These are phyloP conservation scores for Arctia plantaginis DNA, from an alignment of 2,888 invertebrate genomes.

Conservation along the genomic window DNA sequence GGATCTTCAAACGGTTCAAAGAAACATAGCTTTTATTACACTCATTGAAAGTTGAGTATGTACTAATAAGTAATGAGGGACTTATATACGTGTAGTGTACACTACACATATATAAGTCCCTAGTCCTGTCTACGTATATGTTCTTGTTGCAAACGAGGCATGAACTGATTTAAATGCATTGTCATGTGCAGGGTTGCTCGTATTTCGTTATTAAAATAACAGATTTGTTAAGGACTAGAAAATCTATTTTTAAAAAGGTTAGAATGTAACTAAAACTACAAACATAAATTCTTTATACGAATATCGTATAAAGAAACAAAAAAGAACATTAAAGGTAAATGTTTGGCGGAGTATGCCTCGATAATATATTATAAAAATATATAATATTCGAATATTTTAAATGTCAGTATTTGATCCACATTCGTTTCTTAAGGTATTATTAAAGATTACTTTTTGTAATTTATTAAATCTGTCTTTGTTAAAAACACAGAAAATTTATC, in stretches of 20 bases:
- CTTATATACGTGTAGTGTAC: conserved; percentile 26
- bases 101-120: conserved; percentile 11
- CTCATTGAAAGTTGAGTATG: not conserved
- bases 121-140: too few species aligned
- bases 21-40: not conserved
- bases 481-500: too few species aligned
- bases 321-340: too few species aligned
- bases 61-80: conserved; percentile 16
- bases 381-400: too few species aligned
- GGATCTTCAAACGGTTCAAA: not conserved
- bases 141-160: conserved; percentile 36
- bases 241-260: not conserved
- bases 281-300: not conserved
- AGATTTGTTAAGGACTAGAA: not conserved
- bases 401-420: too few species aligned
- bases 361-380: too few species aligned
- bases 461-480: too few species aligned
- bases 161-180: conserved; percentile 30
- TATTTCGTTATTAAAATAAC: not conserved
- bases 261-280: not conserved
- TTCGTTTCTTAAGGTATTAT: too few species aligned
- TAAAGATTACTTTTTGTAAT: too few species aligned
- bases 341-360: too few species aligned
- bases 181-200: conserved; percentile 9
- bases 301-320: too few species aligned